A percentile compares a stretch with the other conserved stretches of the same genome.
phyloP scores from a whole-genome alignment of 1,140 invertebrate genomes.

The Helicoverpa armigera region DNA sequence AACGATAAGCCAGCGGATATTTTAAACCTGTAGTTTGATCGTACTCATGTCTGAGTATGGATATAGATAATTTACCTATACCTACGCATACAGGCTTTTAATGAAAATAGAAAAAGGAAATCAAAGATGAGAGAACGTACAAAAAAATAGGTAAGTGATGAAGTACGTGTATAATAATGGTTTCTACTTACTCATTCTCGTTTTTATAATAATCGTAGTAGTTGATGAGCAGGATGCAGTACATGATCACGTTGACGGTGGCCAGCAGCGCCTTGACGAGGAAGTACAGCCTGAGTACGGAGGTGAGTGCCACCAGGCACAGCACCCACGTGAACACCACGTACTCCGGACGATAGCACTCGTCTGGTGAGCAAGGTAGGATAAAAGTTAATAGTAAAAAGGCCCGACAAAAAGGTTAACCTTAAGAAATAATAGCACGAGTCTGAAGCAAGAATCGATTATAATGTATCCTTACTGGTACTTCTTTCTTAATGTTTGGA shows the following conservation, averaged over 20 bases:
- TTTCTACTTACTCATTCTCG: slow-evolving; percentile 57
- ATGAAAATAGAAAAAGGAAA: no score
- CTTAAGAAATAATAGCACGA: no score
- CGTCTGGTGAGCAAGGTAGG: slow-evolving; percentile 41
- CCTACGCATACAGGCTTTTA: no score
- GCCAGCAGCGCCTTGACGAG: slow-evolving; percentile 95
- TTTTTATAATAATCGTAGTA: slow-evolving; percentile 64
- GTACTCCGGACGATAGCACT: slow-evolving; percentile 93
- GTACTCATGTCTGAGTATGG: no score
- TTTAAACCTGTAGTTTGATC: no score
- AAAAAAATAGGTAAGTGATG: neutral
- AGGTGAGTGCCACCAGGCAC: slow-evolving; percentile 95
- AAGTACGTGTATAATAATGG: neutral
- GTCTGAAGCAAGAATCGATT: no score
- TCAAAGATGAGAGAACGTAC: no score
- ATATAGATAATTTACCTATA: no score
- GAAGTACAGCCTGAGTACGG: slow-evolving; percentile 97
- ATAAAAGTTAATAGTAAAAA: neutral
- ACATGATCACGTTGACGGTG: slow-evolving; percentile 89
- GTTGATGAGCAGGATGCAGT: slow-evolving; percentile 64
- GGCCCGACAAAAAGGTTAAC: no score
- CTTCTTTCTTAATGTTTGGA: no score
- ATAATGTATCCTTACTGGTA: no score
- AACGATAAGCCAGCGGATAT: no score
- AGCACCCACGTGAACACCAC: slow-evolving; percentile 97